Percentiles rank a stretch among this genome's conserved stretches.
phyloP scores from a whole-genome alignment of 2,113 vertebrate species.

The Rhagologus leucostigma region DNA sequence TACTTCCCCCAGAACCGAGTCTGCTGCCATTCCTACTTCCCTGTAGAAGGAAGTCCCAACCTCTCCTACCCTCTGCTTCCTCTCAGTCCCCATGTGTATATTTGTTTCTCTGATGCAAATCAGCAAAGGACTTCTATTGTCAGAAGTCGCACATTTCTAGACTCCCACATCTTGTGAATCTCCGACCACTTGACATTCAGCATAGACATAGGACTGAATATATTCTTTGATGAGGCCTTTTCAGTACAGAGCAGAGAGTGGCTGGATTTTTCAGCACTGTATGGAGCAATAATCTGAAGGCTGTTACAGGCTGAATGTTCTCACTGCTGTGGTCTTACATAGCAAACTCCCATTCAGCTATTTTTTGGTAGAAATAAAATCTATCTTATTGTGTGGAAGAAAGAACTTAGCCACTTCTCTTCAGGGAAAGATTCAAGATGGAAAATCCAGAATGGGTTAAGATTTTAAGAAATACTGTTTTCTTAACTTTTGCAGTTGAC shows the following conservation, averaged over 20 bases:
- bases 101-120: not conserved
- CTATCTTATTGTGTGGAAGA: not conserved
- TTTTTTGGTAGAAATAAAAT: not conserved
- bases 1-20: not conserved
- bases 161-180: fast-evolving
- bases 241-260: not conserved
- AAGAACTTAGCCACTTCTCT: not conserved
- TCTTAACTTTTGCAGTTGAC: not conserved
- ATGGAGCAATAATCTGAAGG: not conserved
- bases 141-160: not conserved
- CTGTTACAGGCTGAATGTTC: not conserved
- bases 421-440: not conserved
- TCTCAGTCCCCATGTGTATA: fast-evolving
- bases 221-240: not conserved
- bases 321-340: not conserved
- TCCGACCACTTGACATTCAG: not conserved
- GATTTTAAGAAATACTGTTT: not conserved
- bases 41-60: not conserved
- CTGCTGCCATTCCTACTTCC: not conserved
- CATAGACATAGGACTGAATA: not conserved
- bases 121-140: not conserved
- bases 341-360: not conserved
- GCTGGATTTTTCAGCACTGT: not conserved
- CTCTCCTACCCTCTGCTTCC: not conserved
- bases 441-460: not conserved